Conservation (phyloP, 1,140 invertebrate species). For the Drosophila santomea region DNA sequence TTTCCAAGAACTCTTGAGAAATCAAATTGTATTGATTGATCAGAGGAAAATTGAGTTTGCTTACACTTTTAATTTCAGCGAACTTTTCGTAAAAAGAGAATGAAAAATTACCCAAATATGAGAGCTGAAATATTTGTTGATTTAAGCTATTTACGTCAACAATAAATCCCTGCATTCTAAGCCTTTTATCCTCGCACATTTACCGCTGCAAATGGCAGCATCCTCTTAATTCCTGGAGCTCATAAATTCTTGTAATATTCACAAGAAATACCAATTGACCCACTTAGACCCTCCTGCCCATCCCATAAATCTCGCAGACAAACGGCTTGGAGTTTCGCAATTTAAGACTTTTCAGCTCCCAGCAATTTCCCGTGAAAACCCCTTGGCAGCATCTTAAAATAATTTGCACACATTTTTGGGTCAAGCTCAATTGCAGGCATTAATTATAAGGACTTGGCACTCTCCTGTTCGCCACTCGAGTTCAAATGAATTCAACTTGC, state of each 20-base stretch:
- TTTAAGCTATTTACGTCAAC: neutral
- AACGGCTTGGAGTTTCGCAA: conserved; percentile 42
- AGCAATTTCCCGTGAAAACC: neutral
- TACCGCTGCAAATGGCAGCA: conserved; percentile 2
- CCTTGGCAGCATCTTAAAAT: conserved; percentile 16
- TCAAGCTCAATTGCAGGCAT: conserved; percentile 76
- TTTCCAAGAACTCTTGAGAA: neutral
- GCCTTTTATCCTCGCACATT: neutral
- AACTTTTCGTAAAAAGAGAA: too few species aligned
- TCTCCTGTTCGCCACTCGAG: conserved; percentile 30
- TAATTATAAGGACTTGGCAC: conserved; percentile 77
- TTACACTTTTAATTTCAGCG: neutral
- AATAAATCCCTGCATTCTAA: neutral
- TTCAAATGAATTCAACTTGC: conserved; percentile 57
- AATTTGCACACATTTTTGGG: conserved; percentile 55
- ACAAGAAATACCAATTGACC: conserved; percentile 39
- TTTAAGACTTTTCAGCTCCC: conserved; percentile 26
- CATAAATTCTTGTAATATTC: conserved; percentile 35
- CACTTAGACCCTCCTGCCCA: conserved; percentile 21
- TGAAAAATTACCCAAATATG: neutral
- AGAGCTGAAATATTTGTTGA: neutral
- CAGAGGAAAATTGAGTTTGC: too few species aligned
- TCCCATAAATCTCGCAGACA: conserved; percentile 40
- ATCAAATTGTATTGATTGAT: neutral
- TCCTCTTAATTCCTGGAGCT: conserved; percentile 2